phyloP scores from a whole-genome alignment of 2,797 vertebrate genomes.

The Brotogeris chrysoptera region DNA sequence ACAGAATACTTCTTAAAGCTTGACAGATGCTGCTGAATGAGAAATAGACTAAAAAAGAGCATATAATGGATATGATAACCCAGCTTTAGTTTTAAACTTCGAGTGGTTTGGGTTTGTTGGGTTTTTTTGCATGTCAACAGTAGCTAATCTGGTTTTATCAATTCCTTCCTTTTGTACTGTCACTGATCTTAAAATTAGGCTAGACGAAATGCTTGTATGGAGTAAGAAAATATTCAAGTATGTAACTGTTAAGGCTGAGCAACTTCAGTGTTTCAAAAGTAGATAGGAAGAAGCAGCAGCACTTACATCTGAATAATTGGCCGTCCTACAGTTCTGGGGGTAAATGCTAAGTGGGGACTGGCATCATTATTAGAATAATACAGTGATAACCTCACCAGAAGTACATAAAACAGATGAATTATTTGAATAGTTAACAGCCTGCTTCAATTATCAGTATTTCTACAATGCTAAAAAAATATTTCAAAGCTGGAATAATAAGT shows the following conservation, averaged over 20 bases:
- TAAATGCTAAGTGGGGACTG: not conserved
- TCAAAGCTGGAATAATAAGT: not conserved
- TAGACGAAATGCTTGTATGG: not conserved
- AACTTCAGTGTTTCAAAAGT: not conserved
- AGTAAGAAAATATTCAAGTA: not conserved
- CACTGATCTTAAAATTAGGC: not conserved
- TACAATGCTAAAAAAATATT: not conserved
- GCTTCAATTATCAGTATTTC: not conserved
- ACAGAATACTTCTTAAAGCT: not conserved
- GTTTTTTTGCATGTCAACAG: not conserved
- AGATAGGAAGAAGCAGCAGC: not conserved
- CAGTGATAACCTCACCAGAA: not conserved
- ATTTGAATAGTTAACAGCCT: not conserved
- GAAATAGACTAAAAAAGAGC: not conserved
- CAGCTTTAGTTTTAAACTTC: not conserved
- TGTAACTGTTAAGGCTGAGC: not conserved
- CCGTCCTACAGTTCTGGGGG: not conserved
- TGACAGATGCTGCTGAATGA: not conserved
- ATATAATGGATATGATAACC: not conserved
- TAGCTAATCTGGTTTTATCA: not conserved
- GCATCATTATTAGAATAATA: not conserved
- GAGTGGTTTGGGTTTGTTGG: not conserved
- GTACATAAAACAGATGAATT: not conserved
- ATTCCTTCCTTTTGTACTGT: not conserved
- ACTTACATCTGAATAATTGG: not conserved